Evolutionary conservation across 2,113 vertebrate species (phyloP), one percentile per base, ranked within the genome.

Genomic region (Tyto alba): DNA sequence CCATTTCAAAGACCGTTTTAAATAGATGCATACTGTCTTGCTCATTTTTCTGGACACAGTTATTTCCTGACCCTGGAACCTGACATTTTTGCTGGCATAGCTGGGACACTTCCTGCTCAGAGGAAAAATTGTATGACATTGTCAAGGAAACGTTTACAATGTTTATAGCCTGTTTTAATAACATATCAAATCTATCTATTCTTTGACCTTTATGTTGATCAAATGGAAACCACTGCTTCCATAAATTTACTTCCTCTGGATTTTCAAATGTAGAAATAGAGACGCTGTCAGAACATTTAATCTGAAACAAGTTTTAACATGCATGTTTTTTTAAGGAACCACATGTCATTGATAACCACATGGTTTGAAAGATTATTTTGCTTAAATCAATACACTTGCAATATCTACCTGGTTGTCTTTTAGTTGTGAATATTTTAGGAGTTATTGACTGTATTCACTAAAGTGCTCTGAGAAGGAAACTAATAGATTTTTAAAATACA

Each of bases 111-210:
- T 95, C 84, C 88, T 96, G n/a, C 72, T 90, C 53, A 78, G 92
- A 93, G 83, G 55, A 53, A 68, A 95, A 95, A 63, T 77, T 68
- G 23, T n/a, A 83, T 92, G 76, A 50, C 72, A 84, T 81, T 93
- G 90, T 91, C 93, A 96, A 92, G 95, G 96, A 96, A 96, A 94
- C 56, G 30, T 86, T 89, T 85, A 71, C 22, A 53, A 40, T 85
- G 77, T 94, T 96, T 96, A 79, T 64, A 82, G 48, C 67, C 83
- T 87, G 47, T 81, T 97, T 88, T 93, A 88, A 90, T 95, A 88
- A 90, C 68, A 47, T 53, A 67, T 23, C 52, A 10, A 26, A 41
- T 81, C 27, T 87, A 20, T 85, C 81, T 91, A 47, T 85, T 91
- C 75, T 91, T 84, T 95, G 85, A 88, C 75, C 76, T 92, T 95